A percentile compares a stretch with the other conserved stretches of the same genome.
These are phyloP conservation scores for Danio tinwini DNA, from an alignment of 2,797 vertebrate genomes.

Conservation along the genomic window DNA sequence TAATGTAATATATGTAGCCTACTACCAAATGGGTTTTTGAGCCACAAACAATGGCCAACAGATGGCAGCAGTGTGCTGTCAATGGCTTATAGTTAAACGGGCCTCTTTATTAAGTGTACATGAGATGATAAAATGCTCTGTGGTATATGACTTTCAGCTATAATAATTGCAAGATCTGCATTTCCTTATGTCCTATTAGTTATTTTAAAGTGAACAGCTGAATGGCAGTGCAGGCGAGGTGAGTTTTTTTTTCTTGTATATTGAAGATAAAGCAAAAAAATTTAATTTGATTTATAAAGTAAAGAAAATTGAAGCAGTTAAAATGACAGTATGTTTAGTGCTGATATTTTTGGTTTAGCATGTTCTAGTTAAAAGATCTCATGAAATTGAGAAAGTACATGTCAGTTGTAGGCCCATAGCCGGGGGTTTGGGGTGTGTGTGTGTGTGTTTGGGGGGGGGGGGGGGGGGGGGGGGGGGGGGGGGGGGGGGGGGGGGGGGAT, in stretches of 20 bases:
- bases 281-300: too few species aligned
- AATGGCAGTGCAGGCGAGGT: constrained; percentile 3
- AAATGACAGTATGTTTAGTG: neutral
- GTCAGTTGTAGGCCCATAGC: too few species aligned
- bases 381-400: neutral
- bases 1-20: neutral
- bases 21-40: neutral
- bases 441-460: too few species aligned
- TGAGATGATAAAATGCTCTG: neutral
- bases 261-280: too few species aligned
- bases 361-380: neutral
- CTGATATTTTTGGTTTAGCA: neutral
- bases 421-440: too few species aligned
- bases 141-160: constrained; percentile 1
- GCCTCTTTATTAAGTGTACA: neutral
- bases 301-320: neutral
- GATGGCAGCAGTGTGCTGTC: constrained; percentile 79
- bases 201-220: neutral
- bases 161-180: neutral
- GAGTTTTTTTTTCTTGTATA: constrained; percentile 4
- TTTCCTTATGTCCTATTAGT: neutral
- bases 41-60: constrained; percentile 65
- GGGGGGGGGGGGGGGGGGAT: too few species aligned
- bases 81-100: neutral
- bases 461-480: too few species aligned